A percentile compares a stretch with the other conserved stretches of the same genome.
phyloP scores from a whole-genome alignment of 1,140 invertebrate species.

The Psix sp. region DNA sequence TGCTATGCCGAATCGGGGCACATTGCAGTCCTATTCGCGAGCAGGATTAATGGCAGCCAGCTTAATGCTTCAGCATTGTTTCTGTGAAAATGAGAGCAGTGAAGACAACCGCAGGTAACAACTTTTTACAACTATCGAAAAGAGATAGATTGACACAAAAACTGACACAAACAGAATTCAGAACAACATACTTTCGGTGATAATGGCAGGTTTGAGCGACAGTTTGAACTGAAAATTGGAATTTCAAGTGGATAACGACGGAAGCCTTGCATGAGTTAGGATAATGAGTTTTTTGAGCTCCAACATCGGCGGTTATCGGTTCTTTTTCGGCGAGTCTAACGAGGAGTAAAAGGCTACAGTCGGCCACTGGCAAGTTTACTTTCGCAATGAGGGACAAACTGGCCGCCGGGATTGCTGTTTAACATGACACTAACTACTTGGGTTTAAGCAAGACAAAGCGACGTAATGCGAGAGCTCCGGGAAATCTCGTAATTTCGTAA shows the following conservation, averaged over 20 bases:
- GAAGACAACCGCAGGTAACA: slow-evolving; percentile 11
- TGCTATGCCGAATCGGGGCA: slow-evolving; percentile 35
- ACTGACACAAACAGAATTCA: too few relatives aligned
- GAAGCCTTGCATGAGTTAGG: too few relatives aligned
- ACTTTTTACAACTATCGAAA: slow-evolving; percentile 25
- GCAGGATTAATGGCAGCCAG: slow-evolving; percentile 61
- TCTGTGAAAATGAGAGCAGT: slow-evolving; percentile 40
- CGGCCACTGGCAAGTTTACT: slow-evolving; percentile 42
- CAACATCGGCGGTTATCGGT: not conserved
- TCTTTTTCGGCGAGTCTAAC: slow-evolving; percentile 39
- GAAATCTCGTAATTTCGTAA: slow-evolving; percentile 69
- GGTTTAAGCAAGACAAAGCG: slow-evolving; percentile 70
- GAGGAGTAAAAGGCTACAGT: slow-evolving; percentile 45
- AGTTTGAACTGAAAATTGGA: too few relatives aligned
- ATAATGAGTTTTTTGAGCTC: too few relatives aligned
- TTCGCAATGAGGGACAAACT: slow-evolving; percentile 47
- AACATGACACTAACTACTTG: slow-evolving; percentile 69
- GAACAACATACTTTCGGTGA: too few relatives aligned
- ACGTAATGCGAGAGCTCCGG: slow-evolving; percentile 66
- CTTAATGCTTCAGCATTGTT: slow-evolving; percentile 62
- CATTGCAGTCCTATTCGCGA: slow-evolving; percentile 42
- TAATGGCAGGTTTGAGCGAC: too few relatives aligned
- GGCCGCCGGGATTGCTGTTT: slow-evolving; percentile 56
- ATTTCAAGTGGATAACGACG: too few relatives aligned
- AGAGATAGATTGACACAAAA: slow-evolving; percentile 21